These are phyloP conservation scores for Harpagoxenus sublaevis DNA, from an alignment of 2,888 invertebrate genomes.

Conservation along the genomic window DNA sequence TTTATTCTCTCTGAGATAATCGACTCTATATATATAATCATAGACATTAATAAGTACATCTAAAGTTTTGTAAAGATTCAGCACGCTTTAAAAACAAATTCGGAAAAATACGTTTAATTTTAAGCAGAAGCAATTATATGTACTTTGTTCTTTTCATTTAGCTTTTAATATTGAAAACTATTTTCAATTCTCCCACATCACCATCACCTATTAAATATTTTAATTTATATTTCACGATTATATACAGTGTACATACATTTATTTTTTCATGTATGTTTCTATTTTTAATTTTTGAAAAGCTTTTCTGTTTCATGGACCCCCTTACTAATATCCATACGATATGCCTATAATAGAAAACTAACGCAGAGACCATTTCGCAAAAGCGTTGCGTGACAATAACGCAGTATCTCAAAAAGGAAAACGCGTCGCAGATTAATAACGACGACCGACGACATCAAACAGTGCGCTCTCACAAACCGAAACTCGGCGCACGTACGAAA, in stretches of 20 bases:
- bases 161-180: not conserved
- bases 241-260: not conserved
- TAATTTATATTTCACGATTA: not conserved
- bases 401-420: constrained; percentile 26
- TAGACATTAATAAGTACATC: too few relatives aligned
- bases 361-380: constrained; percentile 12
- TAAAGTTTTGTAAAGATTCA: too few relatives aligned
- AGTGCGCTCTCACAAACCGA: constrained; percentile 60
- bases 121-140: not conserved
- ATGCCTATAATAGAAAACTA: not conserved
- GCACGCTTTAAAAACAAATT: too few relatives aligned
- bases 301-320: not conserved
- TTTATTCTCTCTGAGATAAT: too few relatives aligned
- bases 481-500: constrained; percentile 64
- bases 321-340: not conserved
- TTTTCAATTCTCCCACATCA: not conserved
- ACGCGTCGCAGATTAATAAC: constrained; percentile 36
- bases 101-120: not conserved
- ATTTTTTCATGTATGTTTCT: not conserved
- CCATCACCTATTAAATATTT: not conserved
- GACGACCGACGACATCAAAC: constrained; percentile 39
- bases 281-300: constrained; percentile 7
- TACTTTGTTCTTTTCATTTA: not conserved
- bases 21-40: too few relatives aligned
- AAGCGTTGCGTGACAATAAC: constrained; percentile 12